A percentile compares a stretch with the other conserved stretches of the same genome.
Evolutionary conservation across 2,113 vertebrate genomes (phyloP).

Genomic region (Telmatochromis sp.): DNA sequence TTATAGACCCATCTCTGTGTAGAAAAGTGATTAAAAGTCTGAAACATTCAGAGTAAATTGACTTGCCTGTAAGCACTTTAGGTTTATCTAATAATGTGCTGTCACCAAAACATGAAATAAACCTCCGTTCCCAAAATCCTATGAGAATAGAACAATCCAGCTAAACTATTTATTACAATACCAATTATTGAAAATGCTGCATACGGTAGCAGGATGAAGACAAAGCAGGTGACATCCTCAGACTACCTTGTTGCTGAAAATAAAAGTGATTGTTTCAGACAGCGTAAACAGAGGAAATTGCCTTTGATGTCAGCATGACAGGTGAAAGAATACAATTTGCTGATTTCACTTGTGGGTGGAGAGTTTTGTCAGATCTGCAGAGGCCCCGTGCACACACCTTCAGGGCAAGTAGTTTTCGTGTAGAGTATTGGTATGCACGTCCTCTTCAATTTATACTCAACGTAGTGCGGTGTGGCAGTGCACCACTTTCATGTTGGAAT

Average conservation of each 20-base stretch:
- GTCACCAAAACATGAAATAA: background rate
- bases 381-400: background rate
- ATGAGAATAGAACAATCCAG: background rate
- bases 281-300: background rate
- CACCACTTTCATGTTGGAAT: slow-evolving; percentile 55
- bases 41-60: background rate
- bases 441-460: slow-evolving; percentile 9
- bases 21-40: background rate
- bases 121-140: background rate
- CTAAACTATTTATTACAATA: background rate
- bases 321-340: slow-evolving; percentile 8
- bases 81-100: background rate
- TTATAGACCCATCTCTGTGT: background rate
- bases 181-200: background rate
- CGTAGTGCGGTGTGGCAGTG: slow-evolving; percentile 35
- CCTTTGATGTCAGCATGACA: slow-evolving; percentile 46
- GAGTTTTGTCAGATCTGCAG: slow-evolving; percentile 6
- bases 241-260: background rate
- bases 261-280: slow-evolving; percentile 8
- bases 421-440: slow-evolving; percentile 11
- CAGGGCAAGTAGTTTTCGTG: background rate
- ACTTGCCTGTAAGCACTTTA: background rate
- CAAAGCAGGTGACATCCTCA: background rate
- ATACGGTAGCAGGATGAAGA: background rate
- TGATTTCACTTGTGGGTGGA: slow-evolving; percentile 14